Evolutionary conservation across 1,140 invertebrate species (phyloP).

Genomic region (Microplitis demolitor): DNA sequence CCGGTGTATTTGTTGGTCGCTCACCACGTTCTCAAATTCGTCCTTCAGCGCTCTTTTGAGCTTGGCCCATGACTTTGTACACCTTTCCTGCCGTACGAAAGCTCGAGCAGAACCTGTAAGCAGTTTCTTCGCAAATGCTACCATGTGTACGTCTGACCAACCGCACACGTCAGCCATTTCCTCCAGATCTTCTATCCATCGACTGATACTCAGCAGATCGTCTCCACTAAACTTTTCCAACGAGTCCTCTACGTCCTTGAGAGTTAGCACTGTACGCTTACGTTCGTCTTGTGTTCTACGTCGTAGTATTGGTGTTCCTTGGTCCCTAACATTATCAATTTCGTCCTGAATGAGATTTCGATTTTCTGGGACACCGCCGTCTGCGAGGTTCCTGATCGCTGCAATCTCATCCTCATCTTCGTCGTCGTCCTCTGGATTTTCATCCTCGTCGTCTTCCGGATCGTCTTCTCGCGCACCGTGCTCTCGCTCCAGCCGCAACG

Average conservation of each 20-base stretch:
- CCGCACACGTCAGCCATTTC: constrained; percentile 25
- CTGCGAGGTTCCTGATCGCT: no score
- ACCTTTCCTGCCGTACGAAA: constrained; percentile 31
- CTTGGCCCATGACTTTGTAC: constrained; percentile 23
- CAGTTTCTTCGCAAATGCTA: constrained; percentile 32
- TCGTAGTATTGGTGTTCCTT: no score
- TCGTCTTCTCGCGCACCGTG: no score
- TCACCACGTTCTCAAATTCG: constrained; percentile 35
- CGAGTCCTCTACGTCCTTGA: constrained; percentile 25
- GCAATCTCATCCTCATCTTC: no score
- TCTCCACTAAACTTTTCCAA: no score
- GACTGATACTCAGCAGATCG: constrained; percentile 15
- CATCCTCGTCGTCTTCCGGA: no score
- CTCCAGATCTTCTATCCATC: constrained; percentile 31
- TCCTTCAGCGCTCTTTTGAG: constrained; percentile 29
- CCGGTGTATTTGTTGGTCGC: constrained; percentile 31
- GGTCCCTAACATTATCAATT: no score
- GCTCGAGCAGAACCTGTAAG: constrained; percentile 30
- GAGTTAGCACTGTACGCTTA: not conserved
- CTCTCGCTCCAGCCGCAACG: no score
- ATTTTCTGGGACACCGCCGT: no score
- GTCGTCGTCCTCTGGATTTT: no score
- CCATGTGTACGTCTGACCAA: constrained; percentile 30
- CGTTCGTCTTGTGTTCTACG: not conserved
- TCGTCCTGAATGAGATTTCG: no score